Evolutionary conservation across 2,113 vertebrate genomes (phyloP).

Genomic region (Malurus alboscapulatus): DNA sequence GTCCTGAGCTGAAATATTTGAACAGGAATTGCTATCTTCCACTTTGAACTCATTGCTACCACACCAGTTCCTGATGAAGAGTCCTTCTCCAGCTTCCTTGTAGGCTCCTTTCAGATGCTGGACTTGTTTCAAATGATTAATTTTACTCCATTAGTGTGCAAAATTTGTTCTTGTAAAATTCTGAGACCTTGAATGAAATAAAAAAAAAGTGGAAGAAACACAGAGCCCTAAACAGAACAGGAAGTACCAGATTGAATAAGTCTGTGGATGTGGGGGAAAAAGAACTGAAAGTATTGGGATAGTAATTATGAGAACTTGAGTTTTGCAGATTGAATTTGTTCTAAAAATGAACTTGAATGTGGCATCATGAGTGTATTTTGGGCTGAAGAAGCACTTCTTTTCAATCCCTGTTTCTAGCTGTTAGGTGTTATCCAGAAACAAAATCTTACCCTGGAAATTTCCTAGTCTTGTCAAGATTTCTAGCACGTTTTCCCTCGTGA

Average conservation of each 20-base stretch:
- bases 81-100: not conserved
- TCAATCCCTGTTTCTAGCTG: not conserved
- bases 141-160: not conserved
- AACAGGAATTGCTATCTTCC: not conserved
- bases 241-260: slow-evolving; percentile 13
- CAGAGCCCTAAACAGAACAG: not conserved
- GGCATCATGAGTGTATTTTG: slow-evolving; percentile 36
- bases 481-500: not conserved
- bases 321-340: slow-evolving; percentile 38
- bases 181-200: not conserved
- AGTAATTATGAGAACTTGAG: slow-evolving; percentile 45
- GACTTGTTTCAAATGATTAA: not conserved
- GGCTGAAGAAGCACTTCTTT: slow-evolving; percentile 40
- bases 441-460: slow-evolving; percentile 18
- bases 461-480: not conserved
- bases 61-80: not conserved
- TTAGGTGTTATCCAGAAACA: slow-evolving; percentile 17
- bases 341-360: slow-evolving; percentile 49
- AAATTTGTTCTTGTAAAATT: not conserved
- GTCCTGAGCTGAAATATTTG: not conserved
- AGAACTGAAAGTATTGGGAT: slow-evolving; percentile 24
- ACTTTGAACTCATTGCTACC: not conserved
- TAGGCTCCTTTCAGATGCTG: not conserved
- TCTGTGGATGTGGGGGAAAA: not conserved
- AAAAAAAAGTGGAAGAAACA: not conserved